A percentile compares a stretch with the other conserved stretches of the same genome.
These are phyloP conservation scores for Eumerus sabulonum DNA, from an alignment of 2,888 invertebrate species.

Conservation along the genomic window DNA sequence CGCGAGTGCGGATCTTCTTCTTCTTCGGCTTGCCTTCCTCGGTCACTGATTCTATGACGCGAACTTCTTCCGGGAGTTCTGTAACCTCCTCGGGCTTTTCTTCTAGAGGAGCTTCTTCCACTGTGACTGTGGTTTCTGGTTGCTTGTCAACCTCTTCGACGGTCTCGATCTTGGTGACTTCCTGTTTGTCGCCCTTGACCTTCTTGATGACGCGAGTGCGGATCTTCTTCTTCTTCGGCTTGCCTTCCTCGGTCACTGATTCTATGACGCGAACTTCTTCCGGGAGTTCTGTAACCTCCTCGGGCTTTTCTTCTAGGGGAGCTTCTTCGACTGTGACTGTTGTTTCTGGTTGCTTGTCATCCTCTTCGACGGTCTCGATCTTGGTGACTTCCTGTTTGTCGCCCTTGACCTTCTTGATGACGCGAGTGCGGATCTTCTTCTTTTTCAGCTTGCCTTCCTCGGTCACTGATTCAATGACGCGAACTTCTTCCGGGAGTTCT, in stretches of 20 bases:
- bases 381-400: conserved; percentile 72
- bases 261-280: conserved; percentile 79
- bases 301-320: conserved; percentile 70
- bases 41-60: conserved; percentile 71
- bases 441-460: conserved; percentile 71
- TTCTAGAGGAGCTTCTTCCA: conserved; percentile 59
- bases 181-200: conserved; percentile 75
- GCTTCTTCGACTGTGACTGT: conserved; percentile 70
- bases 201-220: conserved; percentile 75
- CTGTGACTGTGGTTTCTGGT: conserved; percentile 72
- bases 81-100: conserved; percentile 71
- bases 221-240: conserved; percentile 72
- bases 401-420: conserved; percentile 71
- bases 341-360: conserved; percentile 73
- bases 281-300: conserved; percentile 71
- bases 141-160: conserved; percentile 76
- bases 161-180: conserved; percentile 76
- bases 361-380: conserved; percentile 73
- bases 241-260: conserved; percentile 75
- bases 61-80: conserved; percentile 71
- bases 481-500: conserved; percentile 74
- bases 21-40: conserved; percentile 73
- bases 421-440: conserved; percentile 72
- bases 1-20: conserved; percentile 74
- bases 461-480: conserved; percentile 41